Base-by-base conservation (phyloP, 2,113 vertebrate species). In the Sylvia atricapilla region DNA sequence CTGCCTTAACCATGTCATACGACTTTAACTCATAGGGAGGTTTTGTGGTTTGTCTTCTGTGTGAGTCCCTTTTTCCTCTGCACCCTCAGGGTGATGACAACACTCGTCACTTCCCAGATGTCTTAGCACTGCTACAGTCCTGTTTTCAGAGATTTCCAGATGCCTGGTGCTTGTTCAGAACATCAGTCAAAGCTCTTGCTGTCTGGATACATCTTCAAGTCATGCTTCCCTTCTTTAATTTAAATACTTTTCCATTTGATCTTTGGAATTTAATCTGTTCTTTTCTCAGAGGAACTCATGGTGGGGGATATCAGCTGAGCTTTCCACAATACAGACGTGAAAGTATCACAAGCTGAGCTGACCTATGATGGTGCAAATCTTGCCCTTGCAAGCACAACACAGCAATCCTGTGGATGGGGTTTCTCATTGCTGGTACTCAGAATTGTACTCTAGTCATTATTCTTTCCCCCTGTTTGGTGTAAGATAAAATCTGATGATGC, bases 41-140 rank as follows among this genome's bases (percentile, higher is more conserved):
- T 55, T 75, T 93, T 66, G 67, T 83, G 89, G 33, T 83, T 88
- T 76, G 33, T 60, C 30, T 64, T 58, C 49, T 88, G 30, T 16
- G 14, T n/a, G 16, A 62, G 13, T 43, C 41, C 39, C 55, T 75
- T 64, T 79, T 33, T 55, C 31, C 20, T 49, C 28, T 60, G 30
- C 18, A 53, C 10, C 7, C 19, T 49, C 58, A 17, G 24, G 7
- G 22, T 80, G 53, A 35, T 52, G 86, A 44, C 22, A 55, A 11
- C 23, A 19, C 9, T 39, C 23, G n/a, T 44, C 2, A 1, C 9
- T 79, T 88, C 49, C 37, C 35, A 37, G 27, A 8, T 37, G 37
- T 41, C 15, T 43, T 44, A 80, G 27, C 37, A 80, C 14, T 41
- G 33, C 39, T 53, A 56, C 0, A 0, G 41, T 39, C 31, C 59